phyloP scores from a whole-genome alignment of 2,797 vertebrate species.

The Galaxias olidus region DNA sequence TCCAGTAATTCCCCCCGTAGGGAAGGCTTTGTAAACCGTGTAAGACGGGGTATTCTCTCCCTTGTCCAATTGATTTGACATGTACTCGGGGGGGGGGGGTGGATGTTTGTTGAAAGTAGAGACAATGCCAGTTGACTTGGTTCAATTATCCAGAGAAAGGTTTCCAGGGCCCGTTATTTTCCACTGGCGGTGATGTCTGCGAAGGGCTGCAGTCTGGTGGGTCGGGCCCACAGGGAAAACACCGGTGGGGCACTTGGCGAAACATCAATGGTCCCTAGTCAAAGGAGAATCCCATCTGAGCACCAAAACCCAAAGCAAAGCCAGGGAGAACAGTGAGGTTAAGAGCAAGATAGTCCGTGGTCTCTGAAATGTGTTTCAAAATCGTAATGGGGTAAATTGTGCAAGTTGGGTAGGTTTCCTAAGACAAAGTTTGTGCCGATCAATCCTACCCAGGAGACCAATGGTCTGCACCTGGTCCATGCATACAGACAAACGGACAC shows the following conservation, averaged over 20 bases:
- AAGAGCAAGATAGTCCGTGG: too few species aligned
- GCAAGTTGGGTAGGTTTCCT: conserved; percentile 41
- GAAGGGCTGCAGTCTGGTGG: too few species aligned
- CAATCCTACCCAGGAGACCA: conserved; percentile 27
- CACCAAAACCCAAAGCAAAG: too few species aligned
- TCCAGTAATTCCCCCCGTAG: too few species aligned
- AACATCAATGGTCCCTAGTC: too few species aligned
- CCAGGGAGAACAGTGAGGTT: too few species aligned
- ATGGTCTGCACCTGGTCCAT: conserved; percentile 40
- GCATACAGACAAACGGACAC: conserved; percentile 13
- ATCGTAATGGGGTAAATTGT: conserved; percentile 39
- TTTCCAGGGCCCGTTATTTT: conserved; percentile 31
- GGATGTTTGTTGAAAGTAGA: conserved; percentile 28
- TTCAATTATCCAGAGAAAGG: conserved; percentile 23
- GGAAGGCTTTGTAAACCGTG: too few species aligned
- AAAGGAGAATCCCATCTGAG: too few species aligned
- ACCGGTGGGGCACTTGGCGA: too few species aligned
- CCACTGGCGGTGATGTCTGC: background rate
- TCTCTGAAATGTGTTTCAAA: background rate
- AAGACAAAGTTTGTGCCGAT: conserved; percentile 19
- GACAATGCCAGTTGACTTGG: conserved; percentile 22
- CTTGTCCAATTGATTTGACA: conserved; percentile 2
- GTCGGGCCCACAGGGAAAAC: too few species aligned
- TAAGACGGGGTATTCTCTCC: background rate
- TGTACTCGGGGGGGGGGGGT: conserved; percentile 13